A percentile compares a stretch with the other conserved stretches of the same genome.
Conservation (phyloP, 2,888 invertebrate species). For the Myopa tessellatipennis region DNA sequence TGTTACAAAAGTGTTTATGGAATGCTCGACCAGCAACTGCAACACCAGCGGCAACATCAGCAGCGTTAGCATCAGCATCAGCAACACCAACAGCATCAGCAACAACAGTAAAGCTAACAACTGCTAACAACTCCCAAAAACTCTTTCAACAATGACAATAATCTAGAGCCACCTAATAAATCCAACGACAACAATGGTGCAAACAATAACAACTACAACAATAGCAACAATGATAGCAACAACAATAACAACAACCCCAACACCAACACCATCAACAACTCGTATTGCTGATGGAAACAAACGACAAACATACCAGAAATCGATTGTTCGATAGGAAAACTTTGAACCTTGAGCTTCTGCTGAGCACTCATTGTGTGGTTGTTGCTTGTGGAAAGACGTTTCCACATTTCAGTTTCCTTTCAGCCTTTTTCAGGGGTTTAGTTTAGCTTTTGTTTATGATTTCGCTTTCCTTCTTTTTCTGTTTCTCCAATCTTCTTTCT, state of each 20-base stretch:
- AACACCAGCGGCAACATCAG: conserved; percentile 5
- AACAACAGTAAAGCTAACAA: background rate
- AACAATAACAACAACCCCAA: conserved; percentile 4
- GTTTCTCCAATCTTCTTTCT: too few relatives aligned
- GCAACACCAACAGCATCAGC: background rate
- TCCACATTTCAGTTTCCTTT: too few relatives aligned
- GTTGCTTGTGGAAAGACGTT: too few relatives aligned
- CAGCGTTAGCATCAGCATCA: background rate
- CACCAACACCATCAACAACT: too few relatives aligned
- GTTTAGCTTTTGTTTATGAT: too few relatives aligned
- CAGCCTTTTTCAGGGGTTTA: too few relatives aligned
- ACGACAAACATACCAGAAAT: too few relatives aligned
- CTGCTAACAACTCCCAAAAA: background rate
- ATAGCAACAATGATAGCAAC: background rate
- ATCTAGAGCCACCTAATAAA: background rate
- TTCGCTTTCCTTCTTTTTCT: too few relatives aligned
- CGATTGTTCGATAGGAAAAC: too few relatives aligned
- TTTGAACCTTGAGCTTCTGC: too few relatives aligned
- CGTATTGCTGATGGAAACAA: too few relatives aligned
- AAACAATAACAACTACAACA: background rate
- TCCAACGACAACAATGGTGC: background rate
- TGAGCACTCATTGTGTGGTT: too few relatives aligned
- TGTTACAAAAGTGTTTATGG: conserved; percentile 45
- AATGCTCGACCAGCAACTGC: conserved; percentile 3
- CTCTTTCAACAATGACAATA: conserved; percentile 2